Evolutionary conservation across 2,113 vertebrate species (phyloP).

Genomic region (Narcine bancroftii): DNA sequence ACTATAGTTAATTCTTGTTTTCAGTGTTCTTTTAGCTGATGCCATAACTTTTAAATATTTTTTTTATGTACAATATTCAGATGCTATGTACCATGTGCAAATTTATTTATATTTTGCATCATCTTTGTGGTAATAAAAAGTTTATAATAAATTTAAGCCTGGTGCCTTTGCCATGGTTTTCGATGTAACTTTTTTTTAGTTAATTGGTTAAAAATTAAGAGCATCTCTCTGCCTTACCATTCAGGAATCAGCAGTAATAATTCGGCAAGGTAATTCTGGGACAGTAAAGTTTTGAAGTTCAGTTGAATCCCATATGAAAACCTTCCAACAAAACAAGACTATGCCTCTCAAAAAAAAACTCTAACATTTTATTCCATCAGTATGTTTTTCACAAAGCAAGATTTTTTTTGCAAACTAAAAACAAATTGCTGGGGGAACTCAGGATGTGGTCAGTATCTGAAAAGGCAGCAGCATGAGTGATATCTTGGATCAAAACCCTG

Average conservation of each 20-base stretch:
- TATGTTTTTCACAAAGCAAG: neutral
- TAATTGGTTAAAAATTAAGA: neutral
- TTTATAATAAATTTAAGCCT: slow-evolving; percentile 1
- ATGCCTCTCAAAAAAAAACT: neutral
- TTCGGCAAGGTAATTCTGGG: neutral
- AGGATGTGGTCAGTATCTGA: too few species aligned
- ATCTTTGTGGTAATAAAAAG: neutral
- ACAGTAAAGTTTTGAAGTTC: neutral
- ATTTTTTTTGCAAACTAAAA: too few species aligned
- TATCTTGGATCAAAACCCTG: too few species aligned
- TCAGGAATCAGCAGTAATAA: neutral
- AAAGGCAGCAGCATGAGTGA: too few species aligned
- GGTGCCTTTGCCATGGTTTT: too few species aligned
- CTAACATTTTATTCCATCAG: neutral
- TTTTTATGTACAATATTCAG: neutral
- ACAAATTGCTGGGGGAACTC: too few species aligned
- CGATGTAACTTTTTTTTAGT: neutral
- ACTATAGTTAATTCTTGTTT: neutral
- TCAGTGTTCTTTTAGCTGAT: neutral
- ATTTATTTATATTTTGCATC: neutral
- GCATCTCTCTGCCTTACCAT: neutral
- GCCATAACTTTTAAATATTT: neutral
- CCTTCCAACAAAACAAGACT: neutral
- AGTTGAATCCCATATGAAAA: neutral
- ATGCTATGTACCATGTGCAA: neutral